These are phyloP conservation scores for Sciurus vulgaris DNA, from an alignment of 2,797 vertebrate genomes.

Conservation along the genomic window DNA sequence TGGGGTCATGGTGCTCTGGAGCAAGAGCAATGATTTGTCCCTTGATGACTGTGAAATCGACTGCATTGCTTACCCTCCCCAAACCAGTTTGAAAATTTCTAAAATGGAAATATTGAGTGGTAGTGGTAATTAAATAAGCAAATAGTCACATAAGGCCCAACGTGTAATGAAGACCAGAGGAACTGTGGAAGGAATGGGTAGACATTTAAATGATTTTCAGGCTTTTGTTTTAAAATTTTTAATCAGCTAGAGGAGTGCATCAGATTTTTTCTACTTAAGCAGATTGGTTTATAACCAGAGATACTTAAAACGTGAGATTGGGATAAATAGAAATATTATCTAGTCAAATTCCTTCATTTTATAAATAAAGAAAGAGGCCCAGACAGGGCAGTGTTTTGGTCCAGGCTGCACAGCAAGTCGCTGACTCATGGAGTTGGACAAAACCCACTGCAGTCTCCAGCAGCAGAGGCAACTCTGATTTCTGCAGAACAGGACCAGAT, in stretches of 20 bases:
- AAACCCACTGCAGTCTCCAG: background rate
- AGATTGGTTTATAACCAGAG: background rate
- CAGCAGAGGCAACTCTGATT: background rate
- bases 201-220: background rate
- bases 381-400: background rate
- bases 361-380: background rate
- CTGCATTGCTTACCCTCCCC: background rate
- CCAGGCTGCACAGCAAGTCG: background rate
- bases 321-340: background rate
- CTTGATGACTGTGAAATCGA: background rate
- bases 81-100: background rate
- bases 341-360: slow-evolving; percentile 26
- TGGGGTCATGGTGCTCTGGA: background rate
- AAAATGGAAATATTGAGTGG: background rate
- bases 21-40: background rate
- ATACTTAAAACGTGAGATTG: background rate
- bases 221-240: slow-evolving; percentile 11
- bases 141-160: background rate
- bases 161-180: background rate
- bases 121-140: background rate
- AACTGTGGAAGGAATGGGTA: background rate
- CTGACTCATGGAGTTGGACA: background rate
- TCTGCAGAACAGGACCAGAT: background rate
- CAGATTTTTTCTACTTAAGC: background rate
- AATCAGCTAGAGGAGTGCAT: background rate